These are phyloP conservation scores for Pseudomugil gertrudae DNA, from an alignment of 2,797 vertebrate species.

Conservation along the genomic window DNA sequence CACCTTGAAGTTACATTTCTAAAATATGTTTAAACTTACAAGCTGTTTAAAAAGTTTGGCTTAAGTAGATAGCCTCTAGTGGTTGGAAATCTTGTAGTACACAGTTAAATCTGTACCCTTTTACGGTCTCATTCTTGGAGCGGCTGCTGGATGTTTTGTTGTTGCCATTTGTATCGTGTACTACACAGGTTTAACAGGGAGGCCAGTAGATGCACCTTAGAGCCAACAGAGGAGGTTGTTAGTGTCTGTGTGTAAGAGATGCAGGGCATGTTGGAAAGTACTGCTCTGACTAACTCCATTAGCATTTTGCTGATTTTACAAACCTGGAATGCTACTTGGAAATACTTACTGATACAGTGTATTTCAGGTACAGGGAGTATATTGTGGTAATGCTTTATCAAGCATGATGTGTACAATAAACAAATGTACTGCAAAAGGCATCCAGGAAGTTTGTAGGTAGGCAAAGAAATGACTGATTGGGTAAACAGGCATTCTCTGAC, in stretches of 20 bases:
- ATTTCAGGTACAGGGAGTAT: not conserved
- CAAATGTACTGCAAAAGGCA: not conserved
- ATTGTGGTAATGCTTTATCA: not conserved
- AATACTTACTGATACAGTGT: not conserved
- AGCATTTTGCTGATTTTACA: not conserved
- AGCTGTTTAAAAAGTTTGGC: not conserved
- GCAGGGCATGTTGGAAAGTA: not conserved
- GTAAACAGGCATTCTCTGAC: not conserved
- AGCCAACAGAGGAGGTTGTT: not conserved
- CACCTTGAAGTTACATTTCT: not conserved
- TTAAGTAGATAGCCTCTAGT: not conserved
- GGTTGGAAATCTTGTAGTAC: not conserved
- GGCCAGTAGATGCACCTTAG: too few species aligned
- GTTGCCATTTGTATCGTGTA: not conserved
- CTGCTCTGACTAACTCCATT: not conserved
- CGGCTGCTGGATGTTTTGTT: not conserved
- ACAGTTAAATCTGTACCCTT: too few species aligned
- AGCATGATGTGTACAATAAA: not conserved
- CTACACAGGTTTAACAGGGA: too few species aligned
- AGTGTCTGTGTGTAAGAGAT: not conserved
- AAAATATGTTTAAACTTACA: too few species aligned
- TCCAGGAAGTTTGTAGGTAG: not conserved
- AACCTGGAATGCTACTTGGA: not conserved
- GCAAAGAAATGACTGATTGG: not conserved
- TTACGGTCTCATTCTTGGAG: not conserved